Evolutionary conservation across 2,797 vertebrate genomes (phyloP).

Genomic region (Tinamus major): DNA sequence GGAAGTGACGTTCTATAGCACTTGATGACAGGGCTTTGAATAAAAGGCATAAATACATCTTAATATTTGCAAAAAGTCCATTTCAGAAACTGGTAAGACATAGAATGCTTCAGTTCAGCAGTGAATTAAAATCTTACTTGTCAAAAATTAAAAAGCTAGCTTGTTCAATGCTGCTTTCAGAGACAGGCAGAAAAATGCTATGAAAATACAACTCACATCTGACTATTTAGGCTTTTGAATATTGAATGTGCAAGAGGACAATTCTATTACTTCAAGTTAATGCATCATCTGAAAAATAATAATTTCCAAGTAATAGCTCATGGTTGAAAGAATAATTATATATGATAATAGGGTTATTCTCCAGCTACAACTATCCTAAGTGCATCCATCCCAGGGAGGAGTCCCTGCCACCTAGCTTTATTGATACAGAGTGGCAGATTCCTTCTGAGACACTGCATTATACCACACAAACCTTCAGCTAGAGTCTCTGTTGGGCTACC

Average conservation of each 20-base stretch:
- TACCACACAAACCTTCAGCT: background rate
- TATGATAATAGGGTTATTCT: background rate
- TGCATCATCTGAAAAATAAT: background rate
- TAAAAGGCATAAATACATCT: background rate
- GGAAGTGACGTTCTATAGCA: background rate
- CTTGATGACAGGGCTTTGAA: background rate
- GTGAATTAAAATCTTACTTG: constrained; percentile 10
- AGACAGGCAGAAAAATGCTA: background rate
- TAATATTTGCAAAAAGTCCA: background rate
- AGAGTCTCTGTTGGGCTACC: background rate
- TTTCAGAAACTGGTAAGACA: background rate
- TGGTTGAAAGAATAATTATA: background rate
- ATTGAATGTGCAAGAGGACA: background rate
- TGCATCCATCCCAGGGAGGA: background rate
- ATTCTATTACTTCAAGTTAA: background rate
- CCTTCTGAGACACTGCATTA: background rate
- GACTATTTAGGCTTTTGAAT: background rate
- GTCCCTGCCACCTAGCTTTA: background rate
- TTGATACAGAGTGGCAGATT: background rate
- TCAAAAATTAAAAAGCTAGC: background rate
- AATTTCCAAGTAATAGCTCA: background rate
- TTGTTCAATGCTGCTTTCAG: background rate
- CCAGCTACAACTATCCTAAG: background rate
- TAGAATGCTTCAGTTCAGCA: background rate
- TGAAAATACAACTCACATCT: background rate